Conservation (phyloP, 2,113 vertebrate species). For the Hippocampus abdominalis region DNA sequence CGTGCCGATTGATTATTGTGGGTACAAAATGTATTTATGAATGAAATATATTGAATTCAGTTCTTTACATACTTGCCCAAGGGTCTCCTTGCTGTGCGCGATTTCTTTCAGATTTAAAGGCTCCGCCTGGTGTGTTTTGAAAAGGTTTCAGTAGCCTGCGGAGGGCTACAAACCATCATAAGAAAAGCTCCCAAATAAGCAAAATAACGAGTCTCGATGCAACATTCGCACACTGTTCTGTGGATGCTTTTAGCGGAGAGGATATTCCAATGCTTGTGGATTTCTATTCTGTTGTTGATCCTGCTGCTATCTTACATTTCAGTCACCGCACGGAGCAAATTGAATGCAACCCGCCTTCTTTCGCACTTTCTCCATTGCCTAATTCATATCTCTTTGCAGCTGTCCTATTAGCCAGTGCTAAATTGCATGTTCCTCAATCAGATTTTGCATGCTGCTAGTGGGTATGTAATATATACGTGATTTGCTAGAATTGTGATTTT, state of each 20-base stretch:
- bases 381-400: not conserved
- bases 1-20: not conserved
- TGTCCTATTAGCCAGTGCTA: no score
- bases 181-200: constrained; percentile 1
- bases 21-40: not conserved
- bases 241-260: not conserved
- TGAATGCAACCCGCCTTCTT: not conserved
- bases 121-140: constrained; percentile 6
- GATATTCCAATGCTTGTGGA: not conserved
- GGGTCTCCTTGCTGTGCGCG: not conserved
- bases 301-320: not conserved
- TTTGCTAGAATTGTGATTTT: no score
- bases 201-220: not conserved
- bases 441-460: no score
- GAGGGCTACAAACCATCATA: constrained; percentile 4
- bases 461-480: no score
- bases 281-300: not conserved
- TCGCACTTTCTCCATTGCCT: not conserved
- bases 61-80: not conserved
- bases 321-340: not conserved
- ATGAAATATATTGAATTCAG: no score
- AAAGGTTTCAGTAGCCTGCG: constrained; percentile 1
- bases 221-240: not conserved
- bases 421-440: no score
- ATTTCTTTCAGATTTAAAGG: constrained; percentile 5